A percentile compares a stretch with the other conserved stretches of the same genome.
Conservation (phyloP, 2,888 invertebrate species). For the Ormia ochracea region DNA sequence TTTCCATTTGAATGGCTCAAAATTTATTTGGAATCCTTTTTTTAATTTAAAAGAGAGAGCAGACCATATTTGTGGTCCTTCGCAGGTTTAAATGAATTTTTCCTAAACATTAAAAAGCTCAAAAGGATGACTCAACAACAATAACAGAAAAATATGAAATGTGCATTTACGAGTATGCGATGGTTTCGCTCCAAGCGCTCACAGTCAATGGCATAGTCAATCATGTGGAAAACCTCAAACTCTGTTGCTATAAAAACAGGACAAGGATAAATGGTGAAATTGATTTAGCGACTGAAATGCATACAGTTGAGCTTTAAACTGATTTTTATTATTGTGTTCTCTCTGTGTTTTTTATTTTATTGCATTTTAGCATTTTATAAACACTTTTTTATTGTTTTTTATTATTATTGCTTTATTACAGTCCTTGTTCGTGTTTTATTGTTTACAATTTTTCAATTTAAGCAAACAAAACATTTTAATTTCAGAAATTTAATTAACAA, state of each 20-base stretch:
- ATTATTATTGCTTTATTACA: slow-evolving; percentile 10
- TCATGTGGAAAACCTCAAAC: slow-evolving; percentile 49
- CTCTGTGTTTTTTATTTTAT: not conserved
- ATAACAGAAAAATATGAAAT: not conserved
- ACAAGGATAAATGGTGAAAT: slow-evolving; percentile 27
- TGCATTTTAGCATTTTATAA: slow-evolving; percentile 42
- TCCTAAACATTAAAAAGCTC: too few relatives aligned
- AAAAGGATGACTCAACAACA: too few relatives aligned
- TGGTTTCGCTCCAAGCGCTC: not conserved
- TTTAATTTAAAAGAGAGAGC: too few relatives aligned
- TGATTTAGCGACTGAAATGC: slow-evolving; percentile 4
- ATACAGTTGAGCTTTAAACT: not conserved
- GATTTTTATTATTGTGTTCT: slow-evolving; percentile 20
- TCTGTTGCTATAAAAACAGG: not conserved
- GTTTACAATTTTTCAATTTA: slow-evolving; percentile 75
- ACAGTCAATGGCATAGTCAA: slow-evolving; percentile 12
- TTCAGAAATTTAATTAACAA: slow-evolving; percentile 77
- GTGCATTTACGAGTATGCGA: not conserved
- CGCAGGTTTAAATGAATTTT: too few relatives aligned
- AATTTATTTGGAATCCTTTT: too few relatives aligned
- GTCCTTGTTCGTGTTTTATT: slow-evolving; percentile 56
- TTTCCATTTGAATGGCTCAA: too few relatives aligned
- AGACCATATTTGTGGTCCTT: too few relatives aligned
- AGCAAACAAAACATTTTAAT: slow-evolving; percentile 77
- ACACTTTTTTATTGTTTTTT: slow-evolving; percentile 26